Base-by-base conservation (phyloP, 2,797 vertebrate genomes). In the Bradypodion ventrale region DNA sequence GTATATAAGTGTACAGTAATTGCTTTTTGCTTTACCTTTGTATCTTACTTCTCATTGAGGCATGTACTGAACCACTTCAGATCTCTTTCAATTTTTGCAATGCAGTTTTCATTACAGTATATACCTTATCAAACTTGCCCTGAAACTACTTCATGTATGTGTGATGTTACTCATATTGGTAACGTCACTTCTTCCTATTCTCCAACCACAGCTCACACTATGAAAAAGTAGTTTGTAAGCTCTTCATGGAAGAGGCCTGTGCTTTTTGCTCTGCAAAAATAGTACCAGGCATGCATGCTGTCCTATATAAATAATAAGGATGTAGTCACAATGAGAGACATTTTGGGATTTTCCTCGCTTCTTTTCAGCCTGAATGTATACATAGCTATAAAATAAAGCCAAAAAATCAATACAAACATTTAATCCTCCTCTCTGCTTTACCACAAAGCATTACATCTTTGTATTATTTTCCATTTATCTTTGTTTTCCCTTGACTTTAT, bases 401-500 rank as follows among this genome's bases (percentile, higher is more conserved):
- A 29, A 3, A 78, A n/a, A 65, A 87, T 81, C 52, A 37, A 25
- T 81, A n/a, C 46, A 74, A 52, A 63, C 42, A 83, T 62, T 40
- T 83, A 35, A 65, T 72, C 37, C 32, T 85, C 23, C 29, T 8
- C 70, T 84, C 23, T 62, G 82, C 75, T 63, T 19, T 70, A 40
- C 27, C 32, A 1, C 59, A 60, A 66, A 60, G 4, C 29, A 78
- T 83, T 85, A 85, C 60, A n/a, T 81, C 79, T 87, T 65, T 75
- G 63, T 82, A 79, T 23, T 3, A 0, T 59, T 7, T 80, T 12
- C 77, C 44, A 29, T 27, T 7, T 83, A 72, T 29, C 72, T 70
- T 85, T 76, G 80, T 84, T 75, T 88, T 83, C 73, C 21, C 37
- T 46, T 76, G 49, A 83, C 77, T 76, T 29, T 86, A 25, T 89